These are phyloP conservation scores for Argyra leucocephala DNA, from an alignment of 2,888 invertebrate genomes.

Conservation along the genomic window DNA sequence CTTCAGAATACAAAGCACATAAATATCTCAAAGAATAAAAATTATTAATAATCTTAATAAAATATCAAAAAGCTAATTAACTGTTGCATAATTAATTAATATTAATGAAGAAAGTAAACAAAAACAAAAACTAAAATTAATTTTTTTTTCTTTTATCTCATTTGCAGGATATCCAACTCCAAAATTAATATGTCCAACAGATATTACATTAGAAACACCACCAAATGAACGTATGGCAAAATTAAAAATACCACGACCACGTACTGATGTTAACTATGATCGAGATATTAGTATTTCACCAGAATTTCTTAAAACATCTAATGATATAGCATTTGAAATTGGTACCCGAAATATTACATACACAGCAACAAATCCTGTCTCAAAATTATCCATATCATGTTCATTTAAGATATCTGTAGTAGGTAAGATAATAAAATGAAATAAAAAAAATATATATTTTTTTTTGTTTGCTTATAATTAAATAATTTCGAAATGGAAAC, in stretches of 20 bases:
- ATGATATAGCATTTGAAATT: conserved; percentile 43
- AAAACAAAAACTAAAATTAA: conserved; percentile 9
- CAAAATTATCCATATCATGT: conserved; percentile 34
- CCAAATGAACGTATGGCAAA: conserved; percentile 43
- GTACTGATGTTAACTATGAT: conserved; percentile 49
- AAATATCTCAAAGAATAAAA: no score
- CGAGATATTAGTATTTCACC: conserved; percentile 45
- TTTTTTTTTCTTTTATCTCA: conserved; percentile 14
- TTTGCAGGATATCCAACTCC: conserved; percentile 43
- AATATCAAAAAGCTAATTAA: neutral
- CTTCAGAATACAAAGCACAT: no score
- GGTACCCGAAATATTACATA: conserved; percentile 46
- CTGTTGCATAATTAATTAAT: conserved; percentile 7
- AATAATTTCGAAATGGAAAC: no score
- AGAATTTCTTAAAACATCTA: conserved; percentile 44
- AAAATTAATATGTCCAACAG: conserved; percentile 47
- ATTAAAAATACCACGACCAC: conserved; percentile 46
- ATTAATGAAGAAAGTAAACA: neutral
- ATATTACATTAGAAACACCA: conserved; percentile 43
- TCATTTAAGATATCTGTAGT: conserved; percentile 23
- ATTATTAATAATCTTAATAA: no score
- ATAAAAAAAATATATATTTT: no score
- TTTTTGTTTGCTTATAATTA: neutral
- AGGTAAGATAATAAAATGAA: no score
- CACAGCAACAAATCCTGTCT: conserved; percentile 45